A percentile compares a stretch with the other conserved stretches of the same genome.
Conservation (phyloP, 2,888 invertebrate genomes). For the Hirtodrosophila confusa region DNA sequence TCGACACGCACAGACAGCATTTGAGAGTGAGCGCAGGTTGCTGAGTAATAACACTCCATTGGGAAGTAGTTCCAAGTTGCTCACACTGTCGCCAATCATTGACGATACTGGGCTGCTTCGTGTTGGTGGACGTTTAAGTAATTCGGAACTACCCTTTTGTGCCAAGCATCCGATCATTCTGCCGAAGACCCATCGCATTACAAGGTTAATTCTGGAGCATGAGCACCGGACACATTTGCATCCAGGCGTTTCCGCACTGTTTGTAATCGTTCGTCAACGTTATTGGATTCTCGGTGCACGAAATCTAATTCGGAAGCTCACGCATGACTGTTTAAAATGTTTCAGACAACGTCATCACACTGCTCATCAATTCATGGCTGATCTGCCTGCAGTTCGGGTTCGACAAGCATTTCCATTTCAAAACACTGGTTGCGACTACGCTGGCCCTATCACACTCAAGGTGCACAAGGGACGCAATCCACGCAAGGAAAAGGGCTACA, state of each 20-base stretch:
- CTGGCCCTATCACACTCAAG: not conserved
- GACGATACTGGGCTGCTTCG: not conserved
- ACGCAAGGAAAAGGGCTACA: too few relatives aligned
- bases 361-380: conserved; percentile 22
- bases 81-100: not conserved
- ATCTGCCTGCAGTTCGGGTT: conserved; percentile 19
- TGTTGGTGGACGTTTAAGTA: not conserved
- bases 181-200: conserved; percentile 13
- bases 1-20: too few relatives aligned
- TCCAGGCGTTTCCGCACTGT: conserved; percentile 34
- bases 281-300: conserved; percentile 31
- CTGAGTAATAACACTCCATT: not conserved
- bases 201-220: conserved; percentile 17
- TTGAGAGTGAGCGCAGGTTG: not conserved
- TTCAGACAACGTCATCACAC: conserved; percentile 17
- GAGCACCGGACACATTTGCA: conserved; percentile 7
- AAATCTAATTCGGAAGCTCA: conserved; percentile 28
- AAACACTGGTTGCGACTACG: conserved; percentile 10
- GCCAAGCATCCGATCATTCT: conserved; percentile 37
- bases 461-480: not conserved
- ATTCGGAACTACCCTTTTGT: not conserved
- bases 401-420: conserved; percentile 18
- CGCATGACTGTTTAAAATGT: conserved; percentile 16
- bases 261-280: conserved; percentile 30
- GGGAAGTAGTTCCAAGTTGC: not conserved